Percentiles rank a stretch among this genome's conserved stretches.
Conservation (phyloP, 92 coral and sea anemone genomes). For the Siderastrea radians region DNA sequence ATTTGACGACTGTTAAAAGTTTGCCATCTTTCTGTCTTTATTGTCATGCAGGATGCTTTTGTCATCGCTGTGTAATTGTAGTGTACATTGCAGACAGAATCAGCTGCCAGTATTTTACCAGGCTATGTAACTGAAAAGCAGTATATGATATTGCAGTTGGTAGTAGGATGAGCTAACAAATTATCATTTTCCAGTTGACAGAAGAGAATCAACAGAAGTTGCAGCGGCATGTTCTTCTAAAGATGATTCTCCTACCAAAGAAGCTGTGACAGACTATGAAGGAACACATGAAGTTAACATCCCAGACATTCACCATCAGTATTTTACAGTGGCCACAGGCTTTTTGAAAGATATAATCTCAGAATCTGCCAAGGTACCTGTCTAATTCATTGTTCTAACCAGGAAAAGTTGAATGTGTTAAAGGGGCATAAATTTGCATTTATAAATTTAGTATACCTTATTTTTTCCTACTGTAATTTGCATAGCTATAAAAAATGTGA, state of each 20-base stretch:
- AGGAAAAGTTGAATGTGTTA: not conserved
- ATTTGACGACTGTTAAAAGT: no score
- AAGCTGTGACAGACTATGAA: conserved; percentile 1
- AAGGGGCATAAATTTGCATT: no score
- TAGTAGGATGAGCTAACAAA: not conserved
- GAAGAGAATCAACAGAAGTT: conserved; percentile 19
- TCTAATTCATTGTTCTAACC: not conserved
- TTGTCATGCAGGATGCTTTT: no score
- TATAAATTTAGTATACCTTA: no score
- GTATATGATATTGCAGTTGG: no score
- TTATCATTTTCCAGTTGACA: not conserved
- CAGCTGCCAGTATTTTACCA: no score
- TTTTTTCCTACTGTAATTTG: no score
- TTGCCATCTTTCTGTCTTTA: no score
- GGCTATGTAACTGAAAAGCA: no score
- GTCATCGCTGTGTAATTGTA: no score
- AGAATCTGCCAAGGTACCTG: conserved; percentile 77
- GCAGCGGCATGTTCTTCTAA: conserved; percentile 11
- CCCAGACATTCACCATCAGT: conserved; percentile 79
- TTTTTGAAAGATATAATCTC: conserved; percentile 80
- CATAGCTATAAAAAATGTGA: no score
- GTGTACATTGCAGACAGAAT: no score
- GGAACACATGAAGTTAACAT: conserved; percentile 15
- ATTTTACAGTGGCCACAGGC: conserved; percentile 83
- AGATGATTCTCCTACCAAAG: not conserved